These are phyloP conservation scores for Nasua narica DNA, from an alignment of 2,797 vertebrate genomes.

Conservation along the genomic window DNA sequence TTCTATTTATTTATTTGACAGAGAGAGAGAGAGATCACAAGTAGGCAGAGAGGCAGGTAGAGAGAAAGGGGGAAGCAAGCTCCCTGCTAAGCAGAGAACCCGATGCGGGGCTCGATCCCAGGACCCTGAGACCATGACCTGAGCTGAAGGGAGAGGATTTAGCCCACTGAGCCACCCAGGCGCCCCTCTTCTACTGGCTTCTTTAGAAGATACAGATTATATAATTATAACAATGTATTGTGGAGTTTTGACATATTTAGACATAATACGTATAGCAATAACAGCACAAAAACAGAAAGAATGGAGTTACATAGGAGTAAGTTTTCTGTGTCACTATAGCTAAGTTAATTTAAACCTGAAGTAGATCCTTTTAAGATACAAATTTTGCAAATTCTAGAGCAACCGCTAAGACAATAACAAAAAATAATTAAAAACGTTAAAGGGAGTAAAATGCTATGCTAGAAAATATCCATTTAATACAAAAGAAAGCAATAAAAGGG, in stretches of 20 bases:
- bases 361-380: background rate
- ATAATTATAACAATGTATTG: background rate
- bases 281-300: background rate
- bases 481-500: background rate
- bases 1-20: too few species aligned
- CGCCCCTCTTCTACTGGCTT: background rate
- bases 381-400: background rate
- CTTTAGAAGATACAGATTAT: background rate
- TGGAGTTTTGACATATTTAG: background rate
- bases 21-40: too few species aligned
- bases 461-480: background rate
- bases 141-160: too few species aligned
- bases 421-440: background rate
- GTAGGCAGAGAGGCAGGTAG: too few species aligned
- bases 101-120: too few species aligned
- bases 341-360: background rate
- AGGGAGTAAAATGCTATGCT: background rate
- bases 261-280: background rate
- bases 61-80: too few species aligned
- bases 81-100: too few species aligned
- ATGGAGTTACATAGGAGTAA: background rate
- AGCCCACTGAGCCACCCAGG: too few species aligned
- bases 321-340: background rate
- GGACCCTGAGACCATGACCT: too few species aligned
- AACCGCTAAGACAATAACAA: background rate